These are phyloP conservation scores for Alosa sapidissima DNA, from an alignment of 2,797 vertebrate species.

Conservation along the genomic window DNA sequence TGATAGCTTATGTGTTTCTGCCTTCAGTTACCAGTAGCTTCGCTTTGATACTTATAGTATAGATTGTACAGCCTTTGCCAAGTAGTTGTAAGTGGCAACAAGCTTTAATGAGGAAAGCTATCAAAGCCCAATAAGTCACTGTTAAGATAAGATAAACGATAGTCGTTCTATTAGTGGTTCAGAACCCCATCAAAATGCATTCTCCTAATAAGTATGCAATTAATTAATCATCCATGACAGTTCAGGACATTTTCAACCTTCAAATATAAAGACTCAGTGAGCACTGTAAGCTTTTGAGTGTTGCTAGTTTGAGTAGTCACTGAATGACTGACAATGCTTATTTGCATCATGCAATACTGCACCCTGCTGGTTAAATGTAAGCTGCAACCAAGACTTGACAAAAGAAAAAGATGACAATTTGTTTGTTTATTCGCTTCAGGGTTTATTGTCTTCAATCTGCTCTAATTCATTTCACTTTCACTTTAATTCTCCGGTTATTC, in stretches of 20 bases:
- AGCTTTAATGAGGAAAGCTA: too few relatives aligned
- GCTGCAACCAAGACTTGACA: background rate
- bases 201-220: too few relatives aligned
- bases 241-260: background rate
- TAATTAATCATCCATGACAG: background rate
- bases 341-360: slow-evolving; percentile 7
- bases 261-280: background rate
- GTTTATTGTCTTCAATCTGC: background rate
- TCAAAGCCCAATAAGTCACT: too few relatives aligned
- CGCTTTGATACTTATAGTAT: background rate
- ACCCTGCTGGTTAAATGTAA: slow-evolving; percentile 1
- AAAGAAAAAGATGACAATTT: background rate
- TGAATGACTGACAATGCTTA: background rate
- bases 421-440: background rate
- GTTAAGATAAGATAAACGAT: too few relatives aligned
- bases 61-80: background rate
- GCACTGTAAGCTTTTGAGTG: background rate
- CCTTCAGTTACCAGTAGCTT: background rate
- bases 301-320: background rate
- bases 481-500: background rate
- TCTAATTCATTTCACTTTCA: background rate
- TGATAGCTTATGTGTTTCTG: background rate
- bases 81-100: too few relatives aligned
- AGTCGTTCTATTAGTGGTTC: too few relatives aligned
- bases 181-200: too few relatives aligned